Evolutionary conservation across 1,140 invertebrate genomes (phyloP).

Genomic region (Drosophila tristis): DNA sequence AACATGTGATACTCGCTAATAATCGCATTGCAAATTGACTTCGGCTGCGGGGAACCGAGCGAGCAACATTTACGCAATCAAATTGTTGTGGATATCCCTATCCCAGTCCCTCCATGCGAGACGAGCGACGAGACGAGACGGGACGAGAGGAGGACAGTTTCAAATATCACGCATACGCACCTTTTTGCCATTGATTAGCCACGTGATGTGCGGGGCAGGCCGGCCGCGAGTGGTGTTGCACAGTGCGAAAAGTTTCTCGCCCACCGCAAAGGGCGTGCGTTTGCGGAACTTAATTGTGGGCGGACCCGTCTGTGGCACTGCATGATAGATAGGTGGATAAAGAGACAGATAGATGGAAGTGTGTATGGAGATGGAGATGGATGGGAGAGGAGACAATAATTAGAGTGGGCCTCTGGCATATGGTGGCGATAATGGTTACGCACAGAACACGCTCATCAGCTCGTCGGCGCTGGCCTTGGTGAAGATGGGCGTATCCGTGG

Average conservation of each 20-base stretch:
- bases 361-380: not conserved
- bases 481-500: constrained; percentile 90
- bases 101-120: too few species aligned
- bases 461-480: constrained; percentile 89
- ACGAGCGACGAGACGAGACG: constrained; percentile 6
- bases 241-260: constrained; percentile 90
- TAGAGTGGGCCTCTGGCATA: constrained; percentile 30
- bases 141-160: constrained; percentile 12
- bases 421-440: constrained; percentile 80
- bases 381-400: constrained; percentile 48
- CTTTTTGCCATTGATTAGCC: constrained; percentile 92
- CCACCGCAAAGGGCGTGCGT: constrained; percentile 87
- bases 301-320: constrained; percentile 89
- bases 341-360: not conserved
- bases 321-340: not conserved
- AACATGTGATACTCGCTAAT: constrained; percentile 17
- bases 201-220: constrained; percentile 91
- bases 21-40: constrained; percentile 44
- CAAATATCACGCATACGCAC: constrained; percentile 85
- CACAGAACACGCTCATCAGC: constrained; percentile 91
- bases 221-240: constrained; percentile 90
- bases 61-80: constrained; percentile 5
- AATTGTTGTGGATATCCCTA: not conserved
- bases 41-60: constrained; percentile 17
- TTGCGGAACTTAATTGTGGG: constrained; percentile 90